Percentiles rank a stretch among this genome's conserved stretches.
Conservation (phyloP, 1,140 invertebrate species). For the Listronotus bonariensis region DNA sequence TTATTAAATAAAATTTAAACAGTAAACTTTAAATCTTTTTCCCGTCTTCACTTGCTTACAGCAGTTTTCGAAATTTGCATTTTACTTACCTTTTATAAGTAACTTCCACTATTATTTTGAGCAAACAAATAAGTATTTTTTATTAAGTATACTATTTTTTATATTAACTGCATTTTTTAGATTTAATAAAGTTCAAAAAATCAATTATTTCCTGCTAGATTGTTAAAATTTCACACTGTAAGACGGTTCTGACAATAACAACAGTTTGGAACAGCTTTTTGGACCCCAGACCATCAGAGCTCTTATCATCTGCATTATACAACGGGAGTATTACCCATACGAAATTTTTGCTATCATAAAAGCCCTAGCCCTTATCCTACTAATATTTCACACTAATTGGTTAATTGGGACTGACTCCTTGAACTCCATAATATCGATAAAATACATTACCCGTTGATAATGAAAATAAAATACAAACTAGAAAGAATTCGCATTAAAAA, state of each 20-base stretch:
- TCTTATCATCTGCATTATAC: slow-evolving; percentile 11
- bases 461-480: background rate
- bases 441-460: background rate
- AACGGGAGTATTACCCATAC: background rate
- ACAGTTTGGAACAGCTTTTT: slow-evolving; percentile 4
- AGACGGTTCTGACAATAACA: slow-evolving; percentile 16
- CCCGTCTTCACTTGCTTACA: too few relatives aligned
- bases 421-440: background rate
- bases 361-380: slow-evolving; percentile 1
- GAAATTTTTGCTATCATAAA: slow-evolving; percentile 14
- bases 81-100: too few relatives aligned
- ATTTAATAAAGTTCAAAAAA: too few relatives aligned
- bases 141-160: too few relatives aligned
- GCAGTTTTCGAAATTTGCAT: too few relatives aligned
- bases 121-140: too few relatives aligned
- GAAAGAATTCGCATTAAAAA: background rate
- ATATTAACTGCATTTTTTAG: too few relatives aligned
- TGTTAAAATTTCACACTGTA: too few relatives aligned
- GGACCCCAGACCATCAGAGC: background rate
- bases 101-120: too few relatives aligned
- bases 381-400: background rate
- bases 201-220: too few relatives aligned
- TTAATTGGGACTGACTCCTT: slow-evolving; percentile 4
- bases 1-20: too few relatives aligned
- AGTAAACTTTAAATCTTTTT: too few relatives aligned